These are phyloP conservation scores for Eupelmus urozonus DNA, from an alignment of 2,888 invertebrate genomes.

Conservation along the genomic window DNA sequence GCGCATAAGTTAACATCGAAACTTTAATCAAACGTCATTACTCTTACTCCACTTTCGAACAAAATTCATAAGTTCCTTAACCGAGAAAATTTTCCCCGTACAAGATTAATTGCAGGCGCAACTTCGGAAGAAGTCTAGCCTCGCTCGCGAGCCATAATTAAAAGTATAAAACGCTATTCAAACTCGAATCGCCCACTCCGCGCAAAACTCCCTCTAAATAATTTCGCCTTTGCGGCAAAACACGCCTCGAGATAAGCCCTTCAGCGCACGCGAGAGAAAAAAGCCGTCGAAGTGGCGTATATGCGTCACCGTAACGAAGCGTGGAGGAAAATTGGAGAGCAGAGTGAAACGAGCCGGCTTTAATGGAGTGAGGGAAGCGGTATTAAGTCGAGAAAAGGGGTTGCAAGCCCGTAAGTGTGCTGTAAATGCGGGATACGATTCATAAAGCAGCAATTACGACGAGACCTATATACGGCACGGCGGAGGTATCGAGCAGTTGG, in stretches of 20 bases:
- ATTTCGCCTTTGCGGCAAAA: constrained; percentile 13
- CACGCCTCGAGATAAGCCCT: constrained; percentile 13
- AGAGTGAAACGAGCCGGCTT: constrained; percentile 75
- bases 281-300: constrained; percentile 62
- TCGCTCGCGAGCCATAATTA: background rate
- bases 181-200: background rate
- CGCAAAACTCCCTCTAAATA: constrained; percentile 11
- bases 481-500: background rate
- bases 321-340: constrained; percentile 65
- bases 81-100: background rate
- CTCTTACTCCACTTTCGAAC: background rate
- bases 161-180: constrained; percentile 12
- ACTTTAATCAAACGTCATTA: constrained; percentile 9
- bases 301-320: constrained; percentile 57
- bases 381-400: constrained; percentile 69
- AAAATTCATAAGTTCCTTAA: constrained; percentile 14
- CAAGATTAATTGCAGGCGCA: constrained; percentile 12
- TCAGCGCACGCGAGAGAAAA: constrained; percentile 53
- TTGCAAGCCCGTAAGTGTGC: constrained; percentile 55
- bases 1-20: constrained; percentile 3
- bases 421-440: constrained; percentile 70
- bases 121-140: background rate
- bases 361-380: constrained; percentile 75
- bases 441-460: constrained; percentile 76
- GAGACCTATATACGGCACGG: constrained; percentile 8